Evolutionary conservation across 2,888 invertebrate genomes (phyloP).

Genomic region (Steromphala cineraria): DNA sequence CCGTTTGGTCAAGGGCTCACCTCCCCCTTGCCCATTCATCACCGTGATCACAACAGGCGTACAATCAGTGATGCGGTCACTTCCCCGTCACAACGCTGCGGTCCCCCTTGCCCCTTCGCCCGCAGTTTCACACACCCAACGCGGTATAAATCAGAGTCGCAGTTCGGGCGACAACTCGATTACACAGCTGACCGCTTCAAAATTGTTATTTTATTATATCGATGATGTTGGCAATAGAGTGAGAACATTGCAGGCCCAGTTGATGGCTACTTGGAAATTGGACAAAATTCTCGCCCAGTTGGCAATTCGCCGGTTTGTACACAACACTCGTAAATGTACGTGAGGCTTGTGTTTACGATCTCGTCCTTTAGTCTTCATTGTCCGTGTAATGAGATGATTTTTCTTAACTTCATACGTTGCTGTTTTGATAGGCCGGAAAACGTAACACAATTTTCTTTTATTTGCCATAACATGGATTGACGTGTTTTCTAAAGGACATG

Average conservation of each 20-base stretch:
- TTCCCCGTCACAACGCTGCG: background rate
- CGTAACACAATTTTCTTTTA: too few relatives aligned
- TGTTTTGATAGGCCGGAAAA: too few relatives aligned
- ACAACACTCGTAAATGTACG: background rate
- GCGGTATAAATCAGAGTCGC: background rate
- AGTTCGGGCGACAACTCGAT: slow-evolving; percentile 29
- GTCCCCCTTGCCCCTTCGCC: background rate
- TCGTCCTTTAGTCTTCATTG: too few relatives aligned
- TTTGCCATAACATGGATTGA: too few relatives aligned
- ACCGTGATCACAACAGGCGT: background rate
- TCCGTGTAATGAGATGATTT: too few relatives aligned
- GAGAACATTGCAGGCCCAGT: background rate
- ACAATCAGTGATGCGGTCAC: background rate
- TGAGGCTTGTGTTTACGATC: too few relatives aligned
- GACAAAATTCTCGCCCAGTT: background rate
- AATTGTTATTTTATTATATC: slow-evolving; percentile 23
- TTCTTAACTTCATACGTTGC: too few relatives aligned
- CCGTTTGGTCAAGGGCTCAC: background rate
- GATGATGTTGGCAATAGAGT: background rate
- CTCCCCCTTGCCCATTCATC: background rate
- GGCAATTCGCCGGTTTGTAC: background rate
- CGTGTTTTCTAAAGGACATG: too few relatives aligned
- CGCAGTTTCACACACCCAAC: background rate
- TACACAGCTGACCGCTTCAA: slow-evolving; percentile 27
- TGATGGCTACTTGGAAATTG: background rate